Evolutionary conservation across 2,797 vertebrate genomes (phyloP).

Genomic region (Molothrus ater): DNA sequence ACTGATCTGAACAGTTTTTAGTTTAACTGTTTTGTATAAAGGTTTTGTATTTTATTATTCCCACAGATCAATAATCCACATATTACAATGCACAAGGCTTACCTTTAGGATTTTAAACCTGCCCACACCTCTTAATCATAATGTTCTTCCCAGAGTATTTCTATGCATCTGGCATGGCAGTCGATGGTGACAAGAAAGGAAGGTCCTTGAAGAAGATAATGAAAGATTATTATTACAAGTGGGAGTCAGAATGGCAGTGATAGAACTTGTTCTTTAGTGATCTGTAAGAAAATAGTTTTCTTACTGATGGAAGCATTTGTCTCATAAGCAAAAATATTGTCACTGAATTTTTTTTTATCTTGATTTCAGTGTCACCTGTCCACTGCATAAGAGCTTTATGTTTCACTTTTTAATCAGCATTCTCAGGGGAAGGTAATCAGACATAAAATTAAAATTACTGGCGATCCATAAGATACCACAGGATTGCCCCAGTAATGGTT

Average conservation of each 20-base stretch:
- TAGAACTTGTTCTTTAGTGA: not conserved
- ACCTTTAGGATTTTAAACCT: constrained; percentile 9
- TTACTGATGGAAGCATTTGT: not conserved
- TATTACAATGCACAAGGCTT: not conserved
- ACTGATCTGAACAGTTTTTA: not conserved
- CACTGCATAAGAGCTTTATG: not conserved
- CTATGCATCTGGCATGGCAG: not conserved
- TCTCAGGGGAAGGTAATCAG: not conserved
- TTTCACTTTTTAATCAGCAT: not conserved
- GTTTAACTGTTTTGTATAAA: not conserved
- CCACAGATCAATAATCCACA: not conserved
- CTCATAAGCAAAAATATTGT: fast-evolving
- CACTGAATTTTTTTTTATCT: not conserved
- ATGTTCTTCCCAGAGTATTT: not conserved
- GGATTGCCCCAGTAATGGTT: not conserved
- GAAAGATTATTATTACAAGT: not conserved
- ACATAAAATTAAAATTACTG: not conserved
- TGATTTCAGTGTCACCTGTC: not conserved
- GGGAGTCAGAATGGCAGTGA: not conserved
- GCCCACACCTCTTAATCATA: not conserved
- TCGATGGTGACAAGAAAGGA: not conserved
- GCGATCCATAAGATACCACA: not conserved
- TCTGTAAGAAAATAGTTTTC: not conserved
- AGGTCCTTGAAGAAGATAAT: not conserved
- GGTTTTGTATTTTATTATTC: not conserved